These are phyloP conservation scores for Aspidapion aeneum DNA, from an alignment of 2,888 invertebrate genomes.

Conservation along the genomic window DNA sequence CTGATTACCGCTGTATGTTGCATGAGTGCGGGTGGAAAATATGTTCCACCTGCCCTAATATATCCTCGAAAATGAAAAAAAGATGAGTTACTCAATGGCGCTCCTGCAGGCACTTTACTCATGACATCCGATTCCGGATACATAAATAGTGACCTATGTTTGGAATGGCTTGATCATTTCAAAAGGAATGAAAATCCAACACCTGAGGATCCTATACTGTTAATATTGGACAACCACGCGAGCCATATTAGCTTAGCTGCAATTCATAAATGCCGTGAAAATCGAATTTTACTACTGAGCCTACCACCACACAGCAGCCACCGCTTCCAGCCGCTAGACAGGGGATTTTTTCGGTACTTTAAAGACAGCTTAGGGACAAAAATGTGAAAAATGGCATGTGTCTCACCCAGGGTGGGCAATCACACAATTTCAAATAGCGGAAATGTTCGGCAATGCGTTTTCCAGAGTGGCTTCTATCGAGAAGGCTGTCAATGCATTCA, in stretches of 20 bases:
- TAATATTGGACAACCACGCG: slow-evolving; percentile 17
- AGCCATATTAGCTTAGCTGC: slow-evolving; percentile 12
- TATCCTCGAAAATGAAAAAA: slow-evolving; percentile 32
- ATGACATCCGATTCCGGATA: slow-evolving; percentile 14
- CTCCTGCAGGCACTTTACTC: slow-evolving; percentile 11
- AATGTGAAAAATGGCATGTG: slow-evolving; percentile 17
- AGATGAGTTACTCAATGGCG: slow-evolving; percentile 9
- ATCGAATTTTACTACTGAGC: slow-evolving; percentile 6
- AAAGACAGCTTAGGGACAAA: too few relatives aligned
- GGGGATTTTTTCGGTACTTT: too few relatives aligned
- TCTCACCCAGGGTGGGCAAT: slow-evolving; percentile 11
- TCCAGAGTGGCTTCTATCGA: slow-evolving; percentile 13
- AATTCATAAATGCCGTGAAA: slow-evolving; percentile 5
- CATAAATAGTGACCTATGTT: slow-evolving; percentile 15
- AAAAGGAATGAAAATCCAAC: slow-evolving; percentile 7
- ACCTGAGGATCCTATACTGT: slow-evolving; percentile 7
- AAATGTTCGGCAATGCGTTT: slow-evolving; percentile 19
- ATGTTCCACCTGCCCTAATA: slow-evolving; percentile 41
- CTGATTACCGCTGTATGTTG: slow-evolving; percentile 40
- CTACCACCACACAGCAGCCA: slow-evolving; percentile 23
- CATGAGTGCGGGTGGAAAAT: slow-evolving; percentile 38
- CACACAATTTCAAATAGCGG: slow-evolving; percentile 12
- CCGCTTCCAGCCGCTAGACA: too few relatives aligned
- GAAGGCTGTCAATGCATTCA: slow-evolving; percentile 17
- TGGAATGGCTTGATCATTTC: slow-evolving; percentile 18